These are phyloP conservation scores for Oreonectes daqikongensis DNA, from an alignment of 2,797 vertebrate species.

Conservation along the genomic window DNA sequence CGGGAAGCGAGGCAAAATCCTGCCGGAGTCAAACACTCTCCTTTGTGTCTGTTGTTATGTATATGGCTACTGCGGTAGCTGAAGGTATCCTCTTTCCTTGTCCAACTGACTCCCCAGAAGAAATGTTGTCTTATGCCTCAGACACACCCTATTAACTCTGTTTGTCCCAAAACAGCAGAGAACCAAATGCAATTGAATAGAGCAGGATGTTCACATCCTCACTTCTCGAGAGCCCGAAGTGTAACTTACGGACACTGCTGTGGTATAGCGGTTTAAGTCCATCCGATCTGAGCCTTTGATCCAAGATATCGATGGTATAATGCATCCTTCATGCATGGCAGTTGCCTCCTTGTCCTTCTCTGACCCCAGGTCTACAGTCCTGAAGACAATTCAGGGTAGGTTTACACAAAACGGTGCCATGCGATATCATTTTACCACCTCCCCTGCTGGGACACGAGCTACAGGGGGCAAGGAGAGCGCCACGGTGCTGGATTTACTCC, in stretches of 20 bases:
- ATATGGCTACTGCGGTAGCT: constrained; percentile 50
- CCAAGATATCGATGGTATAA: constrained; percentile 62
- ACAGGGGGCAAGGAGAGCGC: constrained; percentile 45
- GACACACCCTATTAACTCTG: constrained; percentile 59
- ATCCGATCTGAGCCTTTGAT: constrained; percentile 66
- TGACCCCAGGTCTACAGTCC: constrained; percentile 64
- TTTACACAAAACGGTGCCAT: constrained; percentile 65
- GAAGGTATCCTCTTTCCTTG: constrained; percentile 52
- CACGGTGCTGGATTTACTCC: constrained; percentile 22
- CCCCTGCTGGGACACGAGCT: constrained; percentile 60
- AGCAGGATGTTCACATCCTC: constrained; percentile 52
- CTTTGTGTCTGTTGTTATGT: constrained; percentile 53
- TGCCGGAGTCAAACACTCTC: constrained; percentile 37
- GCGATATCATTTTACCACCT: constrained; percentile 63
- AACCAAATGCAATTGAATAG: constrained; percentile 48
- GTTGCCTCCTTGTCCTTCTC: constrained; percentile 62
- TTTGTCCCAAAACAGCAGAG: constrained; percentile 55
- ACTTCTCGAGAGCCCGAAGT: constrained; percentile 51
- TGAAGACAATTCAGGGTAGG: constrained; percentile 67
- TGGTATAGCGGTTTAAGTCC: constrained; percentile 57
- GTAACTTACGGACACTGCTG: constrained; percentile 45
- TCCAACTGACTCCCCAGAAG: constrained; percentile 45
- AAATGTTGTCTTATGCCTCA: constrained; percentile 56
- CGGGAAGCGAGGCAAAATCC: constrained; percentile 33
- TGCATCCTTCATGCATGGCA: constrained; percentile 60